phyloP scores from a whole-genome alignment of 1,140 invertebrate species.

The Anastatus disparis region DNA sequence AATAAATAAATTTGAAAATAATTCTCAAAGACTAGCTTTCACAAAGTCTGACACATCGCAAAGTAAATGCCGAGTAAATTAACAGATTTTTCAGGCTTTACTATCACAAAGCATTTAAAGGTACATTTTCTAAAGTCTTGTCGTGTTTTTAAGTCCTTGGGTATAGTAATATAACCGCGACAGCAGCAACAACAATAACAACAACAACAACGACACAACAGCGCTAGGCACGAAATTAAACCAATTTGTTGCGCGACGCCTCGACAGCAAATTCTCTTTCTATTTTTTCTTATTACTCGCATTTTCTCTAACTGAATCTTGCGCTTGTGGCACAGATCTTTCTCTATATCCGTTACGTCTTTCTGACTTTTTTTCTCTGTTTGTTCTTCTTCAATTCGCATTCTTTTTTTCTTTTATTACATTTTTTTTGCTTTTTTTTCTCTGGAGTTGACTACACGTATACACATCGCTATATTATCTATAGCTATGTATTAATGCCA shows the following conservation, averaged over 20 bases:
- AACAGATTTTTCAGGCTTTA: no score
- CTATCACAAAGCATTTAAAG: neutral
- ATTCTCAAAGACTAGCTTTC: no score
- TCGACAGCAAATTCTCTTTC: neutral
- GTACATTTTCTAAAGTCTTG: neutral
- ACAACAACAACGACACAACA: neutral
- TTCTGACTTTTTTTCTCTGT: constrained; percentile 7
- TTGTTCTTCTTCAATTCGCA: neutral
- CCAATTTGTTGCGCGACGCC: constrained; percentile 30
- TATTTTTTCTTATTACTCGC: constrained; percentile 10
- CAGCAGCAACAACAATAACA: neutral
- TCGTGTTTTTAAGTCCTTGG: neutral
- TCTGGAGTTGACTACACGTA: no score
- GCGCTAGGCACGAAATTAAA: constrained; percentile 36
- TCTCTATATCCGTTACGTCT: constrained; percentile 13
- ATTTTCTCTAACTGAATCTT: constrained; percentile 2
- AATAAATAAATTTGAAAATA: no score
- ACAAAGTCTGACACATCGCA: no score
- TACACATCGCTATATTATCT: neutral
- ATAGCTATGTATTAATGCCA: neutral
- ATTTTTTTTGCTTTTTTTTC: no score
- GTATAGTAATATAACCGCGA: neutral
- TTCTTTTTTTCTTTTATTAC: no score
- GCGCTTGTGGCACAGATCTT: neutral
- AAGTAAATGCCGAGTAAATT: no score